Base-by-base conservation (phyloP, 23 tunicate species). In the Diplosoma virens region DNA sequence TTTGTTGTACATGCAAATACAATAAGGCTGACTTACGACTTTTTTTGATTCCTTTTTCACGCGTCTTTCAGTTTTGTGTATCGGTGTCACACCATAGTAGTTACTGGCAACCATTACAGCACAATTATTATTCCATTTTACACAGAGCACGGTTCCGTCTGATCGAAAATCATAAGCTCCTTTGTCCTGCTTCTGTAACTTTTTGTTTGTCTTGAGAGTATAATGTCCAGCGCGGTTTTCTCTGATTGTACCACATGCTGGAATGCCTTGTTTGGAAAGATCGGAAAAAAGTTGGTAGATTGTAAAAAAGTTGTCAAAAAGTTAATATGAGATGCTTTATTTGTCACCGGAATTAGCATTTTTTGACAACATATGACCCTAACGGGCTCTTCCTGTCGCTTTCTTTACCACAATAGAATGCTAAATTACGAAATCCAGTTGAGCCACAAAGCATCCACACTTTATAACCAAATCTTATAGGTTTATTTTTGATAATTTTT, bases 241-340 rank as follows among this genome's bases (percentile, higher is more conserved):
- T n/a, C 70, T 63, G 5, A 63, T 30, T 63, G 33, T 63, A 28
- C 70, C 70, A 28, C 70, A 63, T 6, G 70, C 70, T 63, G 20
- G 27, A 30, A 63, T 20, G 6, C 29, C 29, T 63, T 35, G 27
- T 26, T 28, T 26, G 70, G 35, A 63, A 63, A 35, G n/a, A 25
- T 63, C 9, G 9, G 70, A 5, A n/a, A 63, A 35, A 11, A 63
- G 20, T 28, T 16, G 7, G 29, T 63, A 35, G 70, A 34, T 63
- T 4, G 70, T 63, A 63, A 63, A 63, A 63, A 63, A 26, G 35
- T 63, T 63, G n/a, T 63, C 70, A 30, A 63, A 63, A 28, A 63
- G 29, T 26, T 5, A 34, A 16, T 26, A 11, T 28, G 70, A 5
- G 27, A 16, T 26, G 6, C n/a, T 63, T 26, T 26, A 35, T 28